Conservation (phyloP, 2,113 vertebrate genomes). For the Gymnarchus niloticus region DNA sequence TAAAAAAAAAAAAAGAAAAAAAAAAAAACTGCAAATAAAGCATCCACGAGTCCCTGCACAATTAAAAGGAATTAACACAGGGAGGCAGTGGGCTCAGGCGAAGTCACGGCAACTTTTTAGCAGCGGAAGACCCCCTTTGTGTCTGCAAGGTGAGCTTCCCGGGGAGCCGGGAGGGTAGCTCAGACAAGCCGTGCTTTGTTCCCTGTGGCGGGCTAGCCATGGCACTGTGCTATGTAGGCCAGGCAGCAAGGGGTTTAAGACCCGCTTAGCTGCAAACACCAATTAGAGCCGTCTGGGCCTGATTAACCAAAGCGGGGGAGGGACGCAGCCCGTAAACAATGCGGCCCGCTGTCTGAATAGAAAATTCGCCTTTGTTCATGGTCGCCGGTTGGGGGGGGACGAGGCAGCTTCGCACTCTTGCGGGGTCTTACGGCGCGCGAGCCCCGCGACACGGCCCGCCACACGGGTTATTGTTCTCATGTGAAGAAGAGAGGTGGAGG, state of each 20-base stretch:
- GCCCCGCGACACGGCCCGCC: neutral
- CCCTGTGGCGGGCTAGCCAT: slow-evolving; percentile 59
- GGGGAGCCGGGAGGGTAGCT: slow-evolving; percentile 45
- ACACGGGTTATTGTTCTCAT: slow-evolving; percentile 5
- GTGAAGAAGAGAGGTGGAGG: neutral
- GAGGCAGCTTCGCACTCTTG: neutral
- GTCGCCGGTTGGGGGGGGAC: neutral
- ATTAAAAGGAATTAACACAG: neutral
- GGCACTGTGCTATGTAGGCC: slow-evolving; percentile 64
- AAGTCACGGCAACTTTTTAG: neutral
- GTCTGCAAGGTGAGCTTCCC: slow-evolving; percentile 51
- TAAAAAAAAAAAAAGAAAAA: neutral
- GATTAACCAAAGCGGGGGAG: slow-evolving; percentile 50
- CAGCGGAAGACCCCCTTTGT: slow-evolving; percentile 22
- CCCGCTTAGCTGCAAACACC: slow-evolving; percentile 64
- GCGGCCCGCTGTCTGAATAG: slow-evolving; percentile 49
- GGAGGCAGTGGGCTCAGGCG: neutral
- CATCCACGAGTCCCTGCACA: neutral
- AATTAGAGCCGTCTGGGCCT: slow-evolving; percentile 65
- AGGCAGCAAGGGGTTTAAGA: slow-evolving; percentile 56
- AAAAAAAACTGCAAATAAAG: neutral
- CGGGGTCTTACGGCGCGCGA: neutral
- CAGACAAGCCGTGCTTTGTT: slow-evolving; percentile 63
- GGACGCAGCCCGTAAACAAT: slow-evolving; percentile 53
- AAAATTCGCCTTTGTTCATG: slow-evolving; percentile 14